Percentiles rank a stretch among this genome's conserved stretches.
Conservation (phyloP, 2,888 invertebrate genomes). For the Agrotis ipsilon region DNA sequence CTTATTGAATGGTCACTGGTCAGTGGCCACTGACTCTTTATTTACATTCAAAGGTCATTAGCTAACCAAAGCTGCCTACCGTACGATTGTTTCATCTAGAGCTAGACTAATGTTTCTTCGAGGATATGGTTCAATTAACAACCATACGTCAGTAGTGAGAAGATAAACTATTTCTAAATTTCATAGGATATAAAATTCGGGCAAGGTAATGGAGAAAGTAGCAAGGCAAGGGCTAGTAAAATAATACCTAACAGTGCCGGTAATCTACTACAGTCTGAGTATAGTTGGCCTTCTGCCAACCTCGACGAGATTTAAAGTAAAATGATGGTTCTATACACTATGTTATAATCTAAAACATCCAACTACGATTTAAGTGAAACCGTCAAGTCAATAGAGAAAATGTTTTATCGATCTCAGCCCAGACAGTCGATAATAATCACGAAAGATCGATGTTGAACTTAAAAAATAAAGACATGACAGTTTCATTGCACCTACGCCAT, state of each 20-base stretch:
- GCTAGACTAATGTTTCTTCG: not conserved
- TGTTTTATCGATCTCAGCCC: not conserved
- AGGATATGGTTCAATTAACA: not conserved
- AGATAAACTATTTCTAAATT: not conserved
- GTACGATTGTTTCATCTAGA: not conserved
- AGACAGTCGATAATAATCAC: conserved; percentile 15
- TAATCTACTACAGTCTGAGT: conserved; percentile 4
- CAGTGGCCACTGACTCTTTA: not conserved
- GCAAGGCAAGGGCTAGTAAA: not conserved
- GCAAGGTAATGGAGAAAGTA: too few relatives aligned
- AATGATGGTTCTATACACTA: not conserved
- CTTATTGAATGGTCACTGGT: conserved; percentile 13
- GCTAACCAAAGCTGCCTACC: conserved; percentile 2
- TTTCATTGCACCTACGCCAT: conserved; percentile 14
- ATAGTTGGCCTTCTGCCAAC: conserved; percentile 33
- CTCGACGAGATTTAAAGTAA: conserved; percentile 6
- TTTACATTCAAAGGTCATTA: conserved; percentile 31
- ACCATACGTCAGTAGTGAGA: not conserved
- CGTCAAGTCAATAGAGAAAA: conserved; percentile 4
- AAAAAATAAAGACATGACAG: conserved; percentile 9
- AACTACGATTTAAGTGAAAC: not conserved
- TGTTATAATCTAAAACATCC: not conserved
- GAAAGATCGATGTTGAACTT: not conserved
- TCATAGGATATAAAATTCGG: too few relatives aligned
- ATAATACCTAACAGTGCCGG: conserved; percentile 2